Conservation (phyloP, 2,888 invertebrate species). For the Eupsilia transversa region DNA sequence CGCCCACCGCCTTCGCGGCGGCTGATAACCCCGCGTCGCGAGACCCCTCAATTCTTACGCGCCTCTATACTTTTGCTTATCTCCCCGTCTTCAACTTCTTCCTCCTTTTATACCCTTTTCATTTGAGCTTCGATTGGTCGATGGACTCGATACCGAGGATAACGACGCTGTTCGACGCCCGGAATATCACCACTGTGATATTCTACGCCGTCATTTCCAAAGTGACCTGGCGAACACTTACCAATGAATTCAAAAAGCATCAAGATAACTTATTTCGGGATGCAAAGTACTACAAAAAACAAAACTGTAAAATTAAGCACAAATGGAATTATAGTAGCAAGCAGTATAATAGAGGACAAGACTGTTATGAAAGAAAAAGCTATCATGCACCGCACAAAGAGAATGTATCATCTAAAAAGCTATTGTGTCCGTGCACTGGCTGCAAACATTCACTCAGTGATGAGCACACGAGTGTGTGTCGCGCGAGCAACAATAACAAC, state of each 20-base stretch:
- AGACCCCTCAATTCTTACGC: conserved; percentile 94
- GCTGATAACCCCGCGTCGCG: conserved; percentile 99
- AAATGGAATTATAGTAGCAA: conserved; percentile 87
- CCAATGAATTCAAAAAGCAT: conserved; percentile 82
- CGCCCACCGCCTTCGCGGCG: conserved; percentile 95
- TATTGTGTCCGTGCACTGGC: conserved; percentile 91
- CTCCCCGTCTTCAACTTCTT: conserved; percentile 97
- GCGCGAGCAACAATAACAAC: conserved; percentile 93
- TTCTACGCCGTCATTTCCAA: conserved; percentile 92
- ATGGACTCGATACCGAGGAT: conserved; percentile 98
- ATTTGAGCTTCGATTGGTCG: conserved; percentile 99
- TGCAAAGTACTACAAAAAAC: conserved; percentile 84
- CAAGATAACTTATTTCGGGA: conserved; percentile 80
- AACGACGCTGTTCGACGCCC: conserved; percentile 93
- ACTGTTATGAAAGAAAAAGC: conserved; percentile 84
- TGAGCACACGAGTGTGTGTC: conserved; percentile 93
- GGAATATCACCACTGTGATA: conserved; percentile 94
- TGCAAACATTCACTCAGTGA: conserved; percentile 92
- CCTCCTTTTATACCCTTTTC: conserved; percentile 96
- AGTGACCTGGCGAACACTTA: conserved; percentile 83
- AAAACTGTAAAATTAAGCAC: conserved; percentile 84
- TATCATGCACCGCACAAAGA: conserved; percentile 84
- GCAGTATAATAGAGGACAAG: conserved; percentile 83
- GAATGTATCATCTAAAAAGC: conserved; percentile 82
- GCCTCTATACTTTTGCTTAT: conserved; percentile 97